Evolutionary conservation across 2,113 vertebrate genomes (phyloP).

Genomic region (Bubo bubo): DNA sequence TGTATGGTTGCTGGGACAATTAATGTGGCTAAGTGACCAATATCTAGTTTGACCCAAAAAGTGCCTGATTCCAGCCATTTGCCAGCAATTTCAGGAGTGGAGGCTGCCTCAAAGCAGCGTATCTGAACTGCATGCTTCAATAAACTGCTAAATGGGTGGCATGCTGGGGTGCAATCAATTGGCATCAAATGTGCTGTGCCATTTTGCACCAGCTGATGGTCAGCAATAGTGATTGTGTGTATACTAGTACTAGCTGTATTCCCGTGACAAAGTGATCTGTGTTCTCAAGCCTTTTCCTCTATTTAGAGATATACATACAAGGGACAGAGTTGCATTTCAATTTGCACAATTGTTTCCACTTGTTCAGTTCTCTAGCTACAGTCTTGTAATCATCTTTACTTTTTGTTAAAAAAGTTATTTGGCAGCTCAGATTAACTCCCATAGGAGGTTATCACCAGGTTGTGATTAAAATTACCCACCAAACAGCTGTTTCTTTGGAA

Average conservation of each 20-base stretch:
- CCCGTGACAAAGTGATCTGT: neutral
- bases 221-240: neutral
- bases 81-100: neutral
- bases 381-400: neutral
- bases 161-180: neutral
- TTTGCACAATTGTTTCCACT: neutral
- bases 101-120: neutral
- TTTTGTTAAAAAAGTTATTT: neutral
- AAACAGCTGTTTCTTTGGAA: constrained; percentile 35
- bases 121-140: neutral
- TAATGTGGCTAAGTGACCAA: neutral
- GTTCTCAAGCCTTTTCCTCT: neutral
- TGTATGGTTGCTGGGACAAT: neutral
- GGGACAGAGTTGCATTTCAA: neutral
- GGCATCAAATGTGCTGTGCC: neutral
- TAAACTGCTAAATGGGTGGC: neutral
- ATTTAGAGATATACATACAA: neutral
- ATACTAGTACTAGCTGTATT: neutral
- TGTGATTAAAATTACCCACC: constrained; percentile 17
- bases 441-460: neutral
- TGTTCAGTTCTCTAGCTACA: neutral
- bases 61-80: neutral
- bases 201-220: neutral
- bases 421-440: neutral
- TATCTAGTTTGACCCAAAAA: neutral